Percentiles rank a stretch among this genome's conserved stretches.
Evolutionary conservation across 1,140 invertebrate genomes (phyloP).

Genomic region (Temnothorax longispinosus): DNA sequence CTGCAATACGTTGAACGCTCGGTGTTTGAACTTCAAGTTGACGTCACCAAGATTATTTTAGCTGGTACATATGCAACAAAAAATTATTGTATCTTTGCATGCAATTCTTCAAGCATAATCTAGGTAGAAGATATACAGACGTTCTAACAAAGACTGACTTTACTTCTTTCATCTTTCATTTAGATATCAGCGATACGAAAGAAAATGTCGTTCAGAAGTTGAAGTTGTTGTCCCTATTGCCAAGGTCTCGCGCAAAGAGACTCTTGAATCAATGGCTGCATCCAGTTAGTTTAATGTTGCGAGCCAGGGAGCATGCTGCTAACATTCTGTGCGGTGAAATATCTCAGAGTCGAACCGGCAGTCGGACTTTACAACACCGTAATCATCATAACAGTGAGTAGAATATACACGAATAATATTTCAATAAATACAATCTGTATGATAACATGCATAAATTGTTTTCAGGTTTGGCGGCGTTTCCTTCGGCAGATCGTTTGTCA

Average conservation of each 20-base stretch:
- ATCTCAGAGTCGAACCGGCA: constrained; percentile 78
- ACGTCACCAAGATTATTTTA: constrained; percentile 94
- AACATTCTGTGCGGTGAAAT: constrained; percentile 90
- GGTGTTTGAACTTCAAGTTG: constrained; percentile 94
- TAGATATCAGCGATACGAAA: constrained; percentile 90
- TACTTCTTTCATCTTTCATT: constrained; percentile 27
- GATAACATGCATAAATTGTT: constrained; percentile 39
- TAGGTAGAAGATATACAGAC: neutral
- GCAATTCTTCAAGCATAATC: constrained; percentile 7
- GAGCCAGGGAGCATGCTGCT: constrained; percentile 92
- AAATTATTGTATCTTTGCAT: neutral
- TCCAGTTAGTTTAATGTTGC: constrained; percentile 91
- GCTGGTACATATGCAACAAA: constrained; percentile 86
- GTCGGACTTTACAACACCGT: constrained; percentile 79
- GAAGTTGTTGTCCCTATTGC: constrained; percentile 90
- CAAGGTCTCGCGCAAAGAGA: constrained; percentile 91
- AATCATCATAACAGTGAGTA: constrained; percentile 81
- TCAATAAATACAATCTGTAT: neutral
- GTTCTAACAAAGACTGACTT: neutral
- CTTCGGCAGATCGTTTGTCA: constrained; percentile 90
- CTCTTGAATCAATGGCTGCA: constrained; percentile 92
- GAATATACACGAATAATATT: constrained; percentile 7
- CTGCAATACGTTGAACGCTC: constrained; percentile 92
- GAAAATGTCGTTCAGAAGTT: constrained; percentile 89
- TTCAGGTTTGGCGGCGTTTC: constrained; percentile 89